Base-by-base conservation (phyloP, 2,113 vertebrate genomes). In the Coryphaenoides rupestris region DNA sequence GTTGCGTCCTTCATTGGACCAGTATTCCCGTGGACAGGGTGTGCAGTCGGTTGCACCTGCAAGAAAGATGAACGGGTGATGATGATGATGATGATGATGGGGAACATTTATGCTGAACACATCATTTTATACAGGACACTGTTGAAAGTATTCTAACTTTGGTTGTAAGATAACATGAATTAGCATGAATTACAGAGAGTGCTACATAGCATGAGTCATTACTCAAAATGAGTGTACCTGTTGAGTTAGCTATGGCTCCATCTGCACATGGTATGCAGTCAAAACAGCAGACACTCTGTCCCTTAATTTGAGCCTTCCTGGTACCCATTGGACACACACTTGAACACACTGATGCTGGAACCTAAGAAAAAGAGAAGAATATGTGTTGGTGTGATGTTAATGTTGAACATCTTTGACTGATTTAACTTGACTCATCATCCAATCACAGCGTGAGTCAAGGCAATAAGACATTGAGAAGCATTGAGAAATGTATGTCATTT, bases 251-350 rank as follows among this genome's bases (percentile, higher is more conserved):
- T 21, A 90, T 86, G 14, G 87, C n/a, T n/a, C 47, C 47, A 5
- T 50, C 47, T 17, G 47, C 47, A 50, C 47, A 50, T n/a, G 47
- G 15, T 50, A 50, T 50, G 47, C 47, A 50, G 47, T 50, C 47
- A 50, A 50, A 50, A n/a, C 47, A 50, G 47, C 47, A 50, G 47
- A 50, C 17, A n/a, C 47, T 50, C 47, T 50, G 47, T 50, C 47
- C 47, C 47, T 87, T 83, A 33, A 88, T 87, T 66, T 77, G 81
- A 47, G 88, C 91, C 82, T 82, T 91, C 16, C 90, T 84, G 16
- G 86, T 86, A 65, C 90, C 91, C 7, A 22, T 26, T 24, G 80
- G 82, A 60, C 90, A 92, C 57, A 75, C 61, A 21, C 77, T 65
- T 24, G 89, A 82, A 57, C 90, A 91, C 9, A 89, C 68, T 0